Conservation (phyloP, 2,888 invertebrate genomes). For the Malthinus seriepunctatus region DNA sequence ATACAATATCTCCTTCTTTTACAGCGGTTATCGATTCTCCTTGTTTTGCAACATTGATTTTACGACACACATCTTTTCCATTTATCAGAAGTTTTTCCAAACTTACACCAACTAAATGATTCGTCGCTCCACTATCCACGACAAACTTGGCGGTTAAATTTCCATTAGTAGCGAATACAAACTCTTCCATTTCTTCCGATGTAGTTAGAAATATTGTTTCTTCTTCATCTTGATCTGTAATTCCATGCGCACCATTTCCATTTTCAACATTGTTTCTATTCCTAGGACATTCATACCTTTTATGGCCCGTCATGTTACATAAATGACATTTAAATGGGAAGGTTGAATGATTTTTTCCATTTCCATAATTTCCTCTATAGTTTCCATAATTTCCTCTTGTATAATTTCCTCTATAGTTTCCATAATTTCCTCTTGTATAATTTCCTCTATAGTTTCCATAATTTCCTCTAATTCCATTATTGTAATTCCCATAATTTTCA, state of each 20-base stretch:
- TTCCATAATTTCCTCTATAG: too few relatives aligned
- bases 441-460: too few relatives aligned
- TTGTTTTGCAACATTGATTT: constrained; percentile 34
- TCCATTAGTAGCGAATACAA: too few relatives aligned
- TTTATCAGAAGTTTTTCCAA: constrained; percentile 24
- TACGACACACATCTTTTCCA: constrained; percentile 20
- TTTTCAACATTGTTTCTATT: too few relatives aligned
- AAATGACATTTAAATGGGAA: neutral
- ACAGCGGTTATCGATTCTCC: constrained; percentile 29
- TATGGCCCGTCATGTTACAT: neutral
- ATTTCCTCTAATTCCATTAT: too few relatives aligned
- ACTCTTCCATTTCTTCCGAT: neutral
- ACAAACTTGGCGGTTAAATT: constrained; percentile 27
- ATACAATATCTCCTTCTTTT: constrained; percentile 28
- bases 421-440: constrained; percentile 1
- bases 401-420: neutral
- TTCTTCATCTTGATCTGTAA: neutral
- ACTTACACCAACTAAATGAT: too few relatives aligned
- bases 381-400: too few relatives aligned
- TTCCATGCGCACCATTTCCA: too few relatives aligned
- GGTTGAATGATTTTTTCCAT: neutral
- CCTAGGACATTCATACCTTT: neutral
- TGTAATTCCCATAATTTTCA: too few relatives aligned
- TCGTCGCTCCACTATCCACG: constrained; percentile 35
- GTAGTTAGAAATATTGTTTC: neutral